Base-by-base conservation (phyloP, 2,113 vertebrate species). In the Odocoileus hemionus region DNA sequence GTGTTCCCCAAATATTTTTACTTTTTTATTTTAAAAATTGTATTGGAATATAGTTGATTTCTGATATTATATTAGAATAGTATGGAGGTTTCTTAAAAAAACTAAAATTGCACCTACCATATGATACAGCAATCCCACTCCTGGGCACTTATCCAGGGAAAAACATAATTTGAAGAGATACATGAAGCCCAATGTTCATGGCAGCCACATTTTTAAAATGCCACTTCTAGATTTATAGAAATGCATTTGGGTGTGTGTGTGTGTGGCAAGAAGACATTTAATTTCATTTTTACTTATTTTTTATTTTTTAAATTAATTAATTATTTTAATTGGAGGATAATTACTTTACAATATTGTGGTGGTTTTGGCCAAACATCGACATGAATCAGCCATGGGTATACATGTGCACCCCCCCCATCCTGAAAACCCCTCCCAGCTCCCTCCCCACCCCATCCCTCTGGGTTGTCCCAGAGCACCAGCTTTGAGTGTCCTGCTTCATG, bases 331-430 rank as follows among this genome's bases (percentile, higher is more conserved):
- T 6, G 1, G 10, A 36, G 64, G 19, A 11, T 36, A 70, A 36
- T 70, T 36, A 36, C n/a, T 36, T 36, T 3, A 23, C n/a, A 36
- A 1, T 70, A 36, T 23, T 23, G 19, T 21, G 10, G 9, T 36
- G 64, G n/a, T 36, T 70, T 12, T 36, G 36, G 19, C 64, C n/a
- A 23, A 12, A 36, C n/a, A 23, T 70, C 17, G 0, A 11, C n/a
- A 1, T 36, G 64, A 70, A 12, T 36, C 9, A 23, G 4, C 64
- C 64, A 36, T 0, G 9, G 64, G 9, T 12, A 4, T 19, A 21
- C n/a, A 5, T 4, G n/a, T 23, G n/a, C 39, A 3, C 39, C 39
- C 36, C 9, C n/a, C 61, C 4, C 64, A 36, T 0, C n/a, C 17
- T 11, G 17, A 36, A 70, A 8, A 2, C 8, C n/a, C 64, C 17